phyloP scores from a whole-genome alignment of 2,113 vertebrate species.

The Saimiri boliviensis region DNA sequence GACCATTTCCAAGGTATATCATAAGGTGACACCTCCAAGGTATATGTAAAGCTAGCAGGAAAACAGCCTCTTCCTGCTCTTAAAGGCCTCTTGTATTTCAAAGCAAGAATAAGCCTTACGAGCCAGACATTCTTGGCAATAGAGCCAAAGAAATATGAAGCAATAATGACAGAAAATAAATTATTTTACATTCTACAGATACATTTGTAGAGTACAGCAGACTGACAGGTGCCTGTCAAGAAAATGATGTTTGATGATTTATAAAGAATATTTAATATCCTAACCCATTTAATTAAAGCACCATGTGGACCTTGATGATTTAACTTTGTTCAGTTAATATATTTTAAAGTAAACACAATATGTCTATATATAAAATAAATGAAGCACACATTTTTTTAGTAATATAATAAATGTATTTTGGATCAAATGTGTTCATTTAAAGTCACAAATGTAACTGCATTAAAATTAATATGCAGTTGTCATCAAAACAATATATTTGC shows the following conservation, averaged over 20 bases:
- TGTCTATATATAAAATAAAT: not conserved
- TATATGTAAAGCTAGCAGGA: not conserved
- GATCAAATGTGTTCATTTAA: not conserved
- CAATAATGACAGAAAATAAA: not conserved
- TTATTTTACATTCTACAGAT: not conserved
- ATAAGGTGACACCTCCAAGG: not conserved
- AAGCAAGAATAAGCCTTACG: not conserved
- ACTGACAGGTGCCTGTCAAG: not conserved
- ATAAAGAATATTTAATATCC: not conserved
- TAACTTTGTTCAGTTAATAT: not conserved
- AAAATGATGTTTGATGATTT: not conserved
- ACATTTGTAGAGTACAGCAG: not conserved
- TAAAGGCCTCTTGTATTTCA: not conserved
- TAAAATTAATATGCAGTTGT: not conserved
- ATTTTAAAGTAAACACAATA: slow-evolving; percentile 2
- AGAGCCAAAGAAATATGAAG: not conserved
- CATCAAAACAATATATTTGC: not conserved
- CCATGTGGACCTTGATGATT: not conserved
- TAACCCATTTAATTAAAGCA: not conserved
- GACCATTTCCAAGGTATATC: not conserved
- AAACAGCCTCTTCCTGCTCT: not conserved
- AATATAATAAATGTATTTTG: not conserved
- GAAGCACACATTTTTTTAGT: not conserved
- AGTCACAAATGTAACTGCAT: not conserved
- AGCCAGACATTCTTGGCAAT: not conserved